Evolutionary conservation across 2,113 vertebrate species (phyloP).

Genomic region (Oncorhynchus nerka): DNA sequence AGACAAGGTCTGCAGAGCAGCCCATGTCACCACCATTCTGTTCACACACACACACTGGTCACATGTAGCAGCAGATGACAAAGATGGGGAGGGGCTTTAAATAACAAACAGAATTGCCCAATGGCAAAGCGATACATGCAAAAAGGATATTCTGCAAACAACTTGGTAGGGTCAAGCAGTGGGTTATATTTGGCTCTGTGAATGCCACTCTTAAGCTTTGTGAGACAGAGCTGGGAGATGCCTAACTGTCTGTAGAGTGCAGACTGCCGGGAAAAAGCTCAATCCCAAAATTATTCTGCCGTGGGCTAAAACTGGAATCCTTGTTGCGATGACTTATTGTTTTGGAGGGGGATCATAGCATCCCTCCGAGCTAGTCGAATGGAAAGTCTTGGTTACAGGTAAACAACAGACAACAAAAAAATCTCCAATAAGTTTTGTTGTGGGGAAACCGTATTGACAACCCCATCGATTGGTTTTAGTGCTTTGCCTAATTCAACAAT

Average conservation of each 20-base stretch:
- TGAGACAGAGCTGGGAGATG: not conserved
- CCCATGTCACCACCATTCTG: not conserved
- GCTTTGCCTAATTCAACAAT: not conserved
- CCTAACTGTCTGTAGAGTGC: not conserved
- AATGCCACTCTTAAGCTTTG: not conserved
- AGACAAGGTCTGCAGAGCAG: not conserved
- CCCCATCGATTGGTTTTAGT: not conserved
- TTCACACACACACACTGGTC: not conserved
- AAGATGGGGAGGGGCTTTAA: no score
- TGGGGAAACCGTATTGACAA: not conserved
- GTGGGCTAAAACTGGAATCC: not conserved
- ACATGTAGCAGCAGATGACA: not conserved
- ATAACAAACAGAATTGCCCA: not conserved
- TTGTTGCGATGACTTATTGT: not conserved
- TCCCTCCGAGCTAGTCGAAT: not conserved
- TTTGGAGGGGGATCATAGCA: not conserved
- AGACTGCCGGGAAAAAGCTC: not conserved
- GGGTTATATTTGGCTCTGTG: not conserved
- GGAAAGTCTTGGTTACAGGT: not conserved
- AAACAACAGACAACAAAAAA: not conserved
- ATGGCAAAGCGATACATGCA: not conserved
- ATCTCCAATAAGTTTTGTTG: not conserved
- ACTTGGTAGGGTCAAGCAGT: not conserved
- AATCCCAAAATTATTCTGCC: not conserved
- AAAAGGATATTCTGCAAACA: not conserved